Evolutionary conservation across 2,888 invertebrate species (phyloP).

Genomic region (Acanthacorydalis orientalis): DNA sequence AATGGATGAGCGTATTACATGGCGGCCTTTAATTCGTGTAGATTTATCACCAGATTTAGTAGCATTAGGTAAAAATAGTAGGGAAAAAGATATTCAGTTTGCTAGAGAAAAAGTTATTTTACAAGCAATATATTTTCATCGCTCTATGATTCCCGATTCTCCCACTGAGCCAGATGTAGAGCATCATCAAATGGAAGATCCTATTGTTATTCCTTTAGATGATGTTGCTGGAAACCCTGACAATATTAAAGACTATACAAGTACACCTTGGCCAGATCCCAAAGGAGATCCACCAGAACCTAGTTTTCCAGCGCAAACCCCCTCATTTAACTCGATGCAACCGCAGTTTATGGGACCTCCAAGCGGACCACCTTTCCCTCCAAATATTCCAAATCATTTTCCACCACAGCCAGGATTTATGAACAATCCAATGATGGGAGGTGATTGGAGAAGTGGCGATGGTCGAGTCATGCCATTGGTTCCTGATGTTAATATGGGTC

Average conservation of each 20-base stretch:
- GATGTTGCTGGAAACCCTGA: slow-evolving; percentile 74
- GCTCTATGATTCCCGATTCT: slow-evolving; percentile 71
- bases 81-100: slow-evolving; percentile 74
- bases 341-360: slow-evolving; percentile 13
- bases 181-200: slow-evolving; percentile 57
- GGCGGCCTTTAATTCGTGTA: slow-evolving; percentile 55
- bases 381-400: slow-evolving; percentile 29
- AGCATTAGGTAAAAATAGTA: slow-evolving; percentile 60
- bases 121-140: slow-evolving; percentile 65
- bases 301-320: slow-evolving; percentile 30
- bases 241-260: slow-evolving; percentile 59
- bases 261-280: slow-evolving; percentile 71
- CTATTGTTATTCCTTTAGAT: slow-evolving; percentile 71
- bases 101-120: slow-evolving; percentile 73
- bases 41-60: slow-evolving; percentile 48
- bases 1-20: slow-evolving; percentile 67
- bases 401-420: slow-evolving; percentile 24
- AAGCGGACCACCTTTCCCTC: slow-evolving; percentile 22
- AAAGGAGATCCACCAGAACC: slow-evolving; percentile 44
- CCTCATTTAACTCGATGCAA: slow-evolving; percentile 30
- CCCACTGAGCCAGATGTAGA: slow-evolving; percentile 77
- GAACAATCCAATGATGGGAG: slow-evolving; percentile 10
- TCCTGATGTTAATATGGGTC: slow-evolving; percentile 13
- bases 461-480: slow-evolving; percentile 27
- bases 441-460: slow-evolving; percentile 24